These are phyloP conservation scores for Drosophila melanica DNA, from an alignment of 1,140 invertebrate genomes.

Conservation along the genomic window DNA sequence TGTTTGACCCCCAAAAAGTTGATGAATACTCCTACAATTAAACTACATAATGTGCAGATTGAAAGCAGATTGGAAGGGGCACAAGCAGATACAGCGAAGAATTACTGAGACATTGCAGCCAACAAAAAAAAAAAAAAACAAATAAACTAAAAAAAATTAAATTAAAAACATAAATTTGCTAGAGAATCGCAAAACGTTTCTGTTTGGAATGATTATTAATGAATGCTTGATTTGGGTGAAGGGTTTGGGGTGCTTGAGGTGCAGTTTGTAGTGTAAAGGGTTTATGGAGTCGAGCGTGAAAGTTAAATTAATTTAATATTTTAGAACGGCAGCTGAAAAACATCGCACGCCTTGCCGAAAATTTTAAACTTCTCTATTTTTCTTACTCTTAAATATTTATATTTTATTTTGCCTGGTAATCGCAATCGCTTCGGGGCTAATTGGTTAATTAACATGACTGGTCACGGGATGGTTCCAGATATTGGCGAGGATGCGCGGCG, in stretches of 20 bases:
- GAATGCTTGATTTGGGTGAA: not conserved
- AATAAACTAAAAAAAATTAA: too few relatives aligned
- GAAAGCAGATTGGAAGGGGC: too few relatives aligned
- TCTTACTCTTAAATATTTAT: slow-evolving; percentile 12
- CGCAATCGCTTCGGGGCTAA: not conserved
- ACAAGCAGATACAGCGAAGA: too few relatives aligned
- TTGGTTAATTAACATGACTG: slow-evolving; percentile 17
- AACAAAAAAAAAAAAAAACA: too few relatives aligned
- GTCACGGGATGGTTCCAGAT: not conserved
- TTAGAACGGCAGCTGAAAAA: slow-evolving; percentile 13
- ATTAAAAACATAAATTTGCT: too few relatives aligned
- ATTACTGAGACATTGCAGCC: too few relatives aligned
- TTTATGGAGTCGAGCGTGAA: not conserved
- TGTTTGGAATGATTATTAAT: not conserved
- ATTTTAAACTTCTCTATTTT: slow-evolving; percentile 22
- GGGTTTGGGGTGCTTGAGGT: too few relatives aligned
- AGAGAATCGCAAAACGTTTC: too few relatives aligned
- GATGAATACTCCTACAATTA: too few relatives aligned
- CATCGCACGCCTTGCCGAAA: slow-evolving; percentile 15
- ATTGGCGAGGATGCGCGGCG: not conserved
- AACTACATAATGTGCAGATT: too few relatives aligned
- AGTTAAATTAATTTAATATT: not conserved
- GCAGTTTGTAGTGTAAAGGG: not conserved
- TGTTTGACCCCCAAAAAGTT: too few relatives aligned
- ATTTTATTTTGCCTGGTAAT: slow-evolving; percentile 8